A percentile compares a stretch with the other conserved stretches of the same genome.
Evolutionary conservation across 2,888 invertebrate genomes (phyloP).

Genomic region (Corythucha ciliata): DNA sequence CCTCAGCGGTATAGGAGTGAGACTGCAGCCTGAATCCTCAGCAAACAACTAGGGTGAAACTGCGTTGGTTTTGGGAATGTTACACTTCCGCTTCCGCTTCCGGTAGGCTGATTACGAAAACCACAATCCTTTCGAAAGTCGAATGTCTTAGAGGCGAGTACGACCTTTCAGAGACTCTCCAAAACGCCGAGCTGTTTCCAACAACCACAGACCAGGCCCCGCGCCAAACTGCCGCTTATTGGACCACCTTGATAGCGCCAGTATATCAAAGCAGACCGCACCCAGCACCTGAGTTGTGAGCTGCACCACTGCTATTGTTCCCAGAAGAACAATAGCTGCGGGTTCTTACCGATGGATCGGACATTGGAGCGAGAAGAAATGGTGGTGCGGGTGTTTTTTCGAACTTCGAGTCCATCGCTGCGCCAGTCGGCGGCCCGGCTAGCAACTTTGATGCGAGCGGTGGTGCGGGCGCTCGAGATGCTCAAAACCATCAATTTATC

Average conservation of each 20-base stretch:
- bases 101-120: not conserved
- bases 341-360: constrained; percentile 1
- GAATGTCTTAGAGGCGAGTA: not conserved
- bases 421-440: constrained; percentile 1
- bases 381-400: constrained; percentile 9
- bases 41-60: not conserved
- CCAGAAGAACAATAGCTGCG: not conserved
- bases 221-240: not conserved
- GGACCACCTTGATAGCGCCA: not conserved
- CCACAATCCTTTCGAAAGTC: not conserved
- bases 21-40: not conserved
- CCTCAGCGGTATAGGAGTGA: not conserved
- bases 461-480: not conserved
- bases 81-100: constrained; percentile 1
- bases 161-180: constrained; percentile 1
- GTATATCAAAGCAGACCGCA: not conserved
- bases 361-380: constrained; percentile 1
- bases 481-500: not conserved
- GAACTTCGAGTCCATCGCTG: not conserved
- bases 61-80: not conserved
- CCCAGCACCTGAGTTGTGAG: too few relatives aligned
- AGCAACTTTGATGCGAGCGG: constrained; percentile 11
- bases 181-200: constrained; percentile 5
- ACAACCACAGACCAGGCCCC: not conserved
- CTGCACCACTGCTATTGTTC: not conserved